These are phyloP conservation scores for Eidolon dupreanum DNA, from an alignment of 2,797 vertebrate genomes.

Conservation along the genomic window DNA sequence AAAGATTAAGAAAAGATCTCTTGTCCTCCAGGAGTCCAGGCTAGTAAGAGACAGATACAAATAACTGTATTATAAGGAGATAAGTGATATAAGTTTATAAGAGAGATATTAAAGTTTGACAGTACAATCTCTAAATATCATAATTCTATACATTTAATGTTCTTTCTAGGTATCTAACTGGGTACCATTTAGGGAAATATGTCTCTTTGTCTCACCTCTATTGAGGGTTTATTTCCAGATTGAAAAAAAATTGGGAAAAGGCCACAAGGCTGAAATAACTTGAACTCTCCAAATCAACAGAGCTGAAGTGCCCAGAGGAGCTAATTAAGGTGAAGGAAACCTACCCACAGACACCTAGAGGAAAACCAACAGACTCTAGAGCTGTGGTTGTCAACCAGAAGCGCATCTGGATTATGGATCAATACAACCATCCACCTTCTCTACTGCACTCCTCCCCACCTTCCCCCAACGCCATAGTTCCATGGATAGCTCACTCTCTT, in stretches of 20 bases:
- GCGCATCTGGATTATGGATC: neutral
- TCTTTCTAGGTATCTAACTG: neutral
- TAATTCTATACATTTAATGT: slow-evolving; percentile 16
- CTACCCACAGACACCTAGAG: neutral
- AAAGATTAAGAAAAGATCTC: neutral
- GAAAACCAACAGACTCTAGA: neutral
- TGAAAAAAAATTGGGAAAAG: neutral
- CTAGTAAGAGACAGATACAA: neutral
- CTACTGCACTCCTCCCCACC: neutral
- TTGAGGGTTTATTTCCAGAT: slow-evolving; percentile 9
- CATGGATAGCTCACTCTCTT: neutral
- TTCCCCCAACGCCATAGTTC: neutral
- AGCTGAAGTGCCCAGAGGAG: neutral
- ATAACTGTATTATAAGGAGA: neutral
- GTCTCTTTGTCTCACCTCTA: neutral
- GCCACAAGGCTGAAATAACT: slow-evolving; percentile 25
- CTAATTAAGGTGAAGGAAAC: neutral
- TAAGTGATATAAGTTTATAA: neutral
- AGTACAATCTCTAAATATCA: slow-evolving; percentile 30
- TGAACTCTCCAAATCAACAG: neutral
- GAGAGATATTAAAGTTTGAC: neutral
- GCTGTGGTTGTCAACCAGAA: neutral
- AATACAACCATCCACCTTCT: neutral
- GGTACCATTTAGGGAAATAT: neutral
- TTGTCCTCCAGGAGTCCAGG: neutral